Evolutionary conservation across 2,888 invertebrate species (phyloP), one percentile per base, ranked within the genome.

Genomic region (Folsomia manolachei): DNA sequence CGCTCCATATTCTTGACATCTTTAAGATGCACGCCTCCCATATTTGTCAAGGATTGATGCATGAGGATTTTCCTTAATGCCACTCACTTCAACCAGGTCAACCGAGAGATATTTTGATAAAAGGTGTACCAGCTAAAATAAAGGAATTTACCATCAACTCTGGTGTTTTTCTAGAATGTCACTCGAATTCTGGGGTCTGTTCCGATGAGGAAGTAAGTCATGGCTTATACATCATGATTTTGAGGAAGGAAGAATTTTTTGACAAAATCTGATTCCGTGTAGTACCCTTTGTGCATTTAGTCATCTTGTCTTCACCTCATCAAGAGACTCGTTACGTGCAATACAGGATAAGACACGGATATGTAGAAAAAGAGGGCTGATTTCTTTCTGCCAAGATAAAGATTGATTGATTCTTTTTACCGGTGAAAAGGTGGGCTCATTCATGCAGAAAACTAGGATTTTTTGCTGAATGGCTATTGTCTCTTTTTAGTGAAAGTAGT

Each of bases 391-490:
- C 21, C 60, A 21, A n/a, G 21, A 27, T 9, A 27, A 64, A 64
- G 64, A 64, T 64, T 64, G 64, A 64, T 64, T 64, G 64, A 64
- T 64, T 27, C 64, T 14, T 64, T 39, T 14, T 39, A 39, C 39
- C 14, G 4, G 4, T 39, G 14, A 2, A 18, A 2, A 62, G 64
- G n/a, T 64, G 26, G 19, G 64, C 25, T 24, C 11, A 64, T 64
- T 27, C 27, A 64, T 7, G 64, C n/a, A 27, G 64, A 64, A 64
- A 64, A 64, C 64, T 26, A 64, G 27, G 27, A 26, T 25, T 64
- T 64, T 27, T 62, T 62, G 1, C 21, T 39, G 14, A 14, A 39
- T 39, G 39, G 14, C 39, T 39, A 9, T 39, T 39, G 14, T 39
- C 39, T 9, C 4, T 4, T 39, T 39, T 39, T 4, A 39, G 7